A percentile compares a stretch with the other conserved stretches of the same genome.
Evolutionary conservation across 2,113 vertebrate genomes (phyloP).

Genomic region (Ovis canadensis): DNA sequence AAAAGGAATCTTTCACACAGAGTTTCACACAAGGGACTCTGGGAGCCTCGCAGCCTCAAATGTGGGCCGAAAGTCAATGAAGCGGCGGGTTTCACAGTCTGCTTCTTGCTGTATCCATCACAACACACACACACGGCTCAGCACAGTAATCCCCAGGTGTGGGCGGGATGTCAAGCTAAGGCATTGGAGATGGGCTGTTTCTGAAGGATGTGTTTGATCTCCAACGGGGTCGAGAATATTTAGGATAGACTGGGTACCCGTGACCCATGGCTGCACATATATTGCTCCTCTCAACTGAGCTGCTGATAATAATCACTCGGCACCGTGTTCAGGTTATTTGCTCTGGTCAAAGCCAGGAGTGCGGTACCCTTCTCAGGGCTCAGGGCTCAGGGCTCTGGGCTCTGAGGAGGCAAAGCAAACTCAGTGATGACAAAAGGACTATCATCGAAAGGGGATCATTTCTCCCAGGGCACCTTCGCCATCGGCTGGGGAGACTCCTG

Average conservation of each 20-base stretch:
- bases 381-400: background rate
- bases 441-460: background rate
- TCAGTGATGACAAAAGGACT: background rate
- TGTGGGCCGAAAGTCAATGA: background rate
- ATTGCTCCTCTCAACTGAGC: background rate
- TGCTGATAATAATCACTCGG: background rate
- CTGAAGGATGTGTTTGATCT: background rate
- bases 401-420: background rate
- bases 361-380: background rate
- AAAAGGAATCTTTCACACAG: background rate
- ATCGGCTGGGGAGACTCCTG: background rate
- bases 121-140: background rate
- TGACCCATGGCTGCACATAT: background rate
- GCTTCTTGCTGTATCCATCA: background rate
- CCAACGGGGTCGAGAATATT: background rate
- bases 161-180: background rate
- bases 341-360: background rate
- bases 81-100: background rate
- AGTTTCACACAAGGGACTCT: background rate
- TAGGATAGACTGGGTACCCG: too few species aligned
- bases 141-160: background rate
- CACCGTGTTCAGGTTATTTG: background rate
- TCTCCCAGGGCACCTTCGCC: background rate
- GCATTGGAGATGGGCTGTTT: background rate
- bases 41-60: background rate